Conservation (phyloP, 2,113 vertebrate genomes). For the Brachirus orientalis region DNA sequence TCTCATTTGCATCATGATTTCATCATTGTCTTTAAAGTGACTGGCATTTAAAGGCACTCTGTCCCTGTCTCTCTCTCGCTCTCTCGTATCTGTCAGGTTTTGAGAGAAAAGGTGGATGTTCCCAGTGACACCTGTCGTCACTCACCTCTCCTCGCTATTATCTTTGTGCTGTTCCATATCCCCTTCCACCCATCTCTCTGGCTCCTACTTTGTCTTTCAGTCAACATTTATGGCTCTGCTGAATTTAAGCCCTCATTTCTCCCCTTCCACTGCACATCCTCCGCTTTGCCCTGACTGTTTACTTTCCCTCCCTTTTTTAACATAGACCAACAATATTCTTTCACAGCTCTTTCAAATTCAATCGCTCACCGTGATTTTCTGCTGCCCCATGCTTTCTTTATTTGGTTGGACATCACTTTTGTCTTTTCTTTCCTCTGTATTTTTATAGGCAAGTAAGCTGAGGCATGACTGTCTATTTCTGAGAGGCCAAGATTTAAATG, state of each 20-base stretch:
- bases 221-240: conserved; percentile 51
- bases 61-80: not conserved
- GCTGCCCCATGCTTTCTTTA: conserved; percentile 1
- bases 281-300: not conserved
- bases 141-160: conserved; percentile 49
- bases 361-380: conserved; percentile 32
- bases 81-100: not conserved
- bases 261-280: conserved; percentile 11
- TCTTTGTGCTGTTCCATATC: conserved; percentile 32
- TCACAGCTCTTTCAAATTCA: conserved; percentile 16
- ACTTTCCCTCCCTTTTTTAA: conserved; percentile 26
- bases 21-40: conserved; percentile 1
- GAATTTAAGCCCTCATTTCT: conserved; percentile 44
- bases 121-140: conserved; percentile 36
- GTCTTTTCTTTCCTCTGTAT: conserved; percentile 17
- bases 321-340: conserved; percentile 35
- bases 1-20: conserved; percentile 3
- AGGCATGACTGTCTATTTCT: conserved; percentile 8
- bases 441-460: conserved; percentile 3
- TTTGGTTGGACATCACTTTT: conserved; percentile 2
- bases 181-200: not conserved
- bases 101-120: not conserved
- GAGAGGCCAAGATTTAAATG: conserved; percentile 7
- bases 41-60: conserved; percentile 6
- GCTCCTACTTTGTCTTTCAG: conserved; percentile 40